Percentiles rank a stretch among this genome's conserved stretches.
Evolutionary conservation across 1,140 invertebrate species (phyloP).

Genomic region (Pygmarrhopalites habei): DNA sequence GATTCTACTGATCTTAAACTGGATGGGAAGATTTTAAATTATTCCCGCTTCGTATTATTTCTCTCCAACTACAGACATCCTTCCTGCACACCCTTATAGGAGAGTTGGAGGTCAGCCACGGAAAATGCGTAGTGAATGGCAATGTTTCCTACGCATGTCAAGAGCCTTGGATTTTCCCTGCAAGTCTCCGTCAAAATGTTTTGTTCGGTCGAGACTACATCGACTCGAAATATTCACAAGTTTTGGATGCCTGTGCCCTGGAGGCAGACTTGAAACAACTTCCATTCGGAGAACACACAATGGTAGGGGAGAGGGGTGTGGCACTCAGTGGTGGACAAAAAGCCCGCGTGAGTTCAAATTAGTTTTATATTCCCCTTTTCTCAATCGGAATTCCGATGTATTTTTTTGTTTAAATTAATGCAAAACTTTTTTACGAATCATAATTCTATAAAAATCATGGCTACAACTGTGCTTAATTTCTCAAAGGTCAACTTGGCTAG

Average conservation of each 20-base stretch:
- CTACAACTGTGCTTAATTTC: no score
- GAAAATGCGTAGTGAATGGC: constrained; percentile 52
- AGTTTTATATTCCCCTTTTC: no score
- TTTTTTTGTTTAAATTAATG: no score
- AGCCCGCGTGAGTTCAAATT: no score
- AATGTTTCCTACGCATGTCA: constrained; percentile 65
- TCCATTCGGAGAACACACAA: constrained; percentile 70
- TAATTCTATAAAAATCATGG: no score
- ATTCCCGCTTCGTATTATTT: no score
- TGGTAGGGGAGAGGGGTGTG: constrained; percentile 76
- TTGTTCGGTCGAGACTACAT: constrained; percentile 53
- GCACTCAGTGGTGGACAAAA: constrained; percentile 43
- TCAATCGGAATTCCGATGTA: no score
- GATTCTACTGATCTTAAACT: no score
- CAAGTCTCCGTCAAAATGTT: constrained; percentile 53
- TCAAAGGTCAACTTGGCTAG: constrained; percentile 55
- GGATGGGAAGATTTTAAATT: no score
- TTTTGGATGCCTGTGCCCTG: constrained; percentile 47
- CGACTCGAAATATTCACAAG: constrained; percentile 43
- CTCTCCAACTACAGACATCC: constrained; percentile 53
- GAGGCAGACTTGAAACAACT: constrained; percentile 66
- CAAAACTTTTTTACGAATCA: no score
- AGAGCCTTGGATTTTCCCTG: constrained; percentile 59
- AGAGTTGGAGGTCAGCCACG: constrained; percentile 54
- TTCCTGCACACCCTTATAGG: constrained; percentile 56